Evolutionary conservation across 2,888 invertebrate genomes (phyloP).

Genomic region (Netelia melanura): DNA sequence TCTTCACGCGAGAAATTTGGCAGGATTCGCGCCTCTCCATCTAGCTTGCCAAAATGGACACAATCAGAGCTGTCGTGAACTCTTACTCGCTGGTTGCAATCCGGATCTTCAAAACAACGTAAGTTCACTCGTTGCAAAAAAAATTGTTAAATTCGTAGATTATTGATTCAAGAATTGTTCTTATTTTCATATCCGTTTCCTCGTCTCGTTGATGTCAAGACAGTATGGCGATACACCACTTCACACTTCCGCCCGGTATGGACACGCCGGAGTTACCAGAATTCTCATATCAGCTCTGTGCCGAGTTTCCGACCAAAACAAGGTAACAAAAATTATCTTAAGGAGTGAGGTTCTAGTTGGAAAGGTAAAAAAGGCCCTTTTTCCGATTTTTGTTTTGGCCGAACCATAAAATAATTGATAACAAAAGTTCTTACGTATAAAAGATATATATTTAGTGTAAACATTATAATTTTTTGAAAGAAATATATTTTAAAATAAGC

Average conservation of each 20-base stretch:
- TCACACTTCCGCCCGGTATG: slow-evolving; percentile 97
- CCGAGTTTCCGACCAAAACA: slow-evolving; percentile 95
- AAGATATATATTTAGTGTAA: too few relatives aligned
- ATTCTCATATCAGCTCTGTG: slow-evolving; percentile 96
- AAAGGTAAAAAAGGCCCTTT: too few relatives aligned
- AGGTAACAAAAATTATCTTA: slow-evolving; percentile 84
- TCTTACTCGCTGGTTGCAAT: slow-evolving; percentile 94
- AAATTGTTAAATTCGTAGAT: too few relatives aligned
- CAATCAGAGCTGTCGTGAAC: slow-evolving; percentile 96
- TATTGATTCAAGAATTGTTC: neutral
- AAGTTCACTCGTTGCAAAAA: slow-evolving; percentile 75
- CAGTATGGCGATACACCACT: slow-evolving; percentile 98
- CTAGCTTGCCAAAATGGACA: slow-evolving; percentile 98
- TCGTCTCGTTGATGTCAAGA: slow-evolving; percentile 62
- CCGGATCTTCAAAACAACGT: slow-evolving; percentile 97
- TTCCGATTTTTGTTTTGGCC: too few relatives aligned
- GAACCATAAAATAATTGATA: too few relatives aligned
- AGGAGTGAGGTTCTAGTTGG: too few relatives aligned
- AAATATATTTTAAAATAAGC: too few relatives aligned
- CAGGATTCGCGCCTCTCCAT: slow-evolving; percentile 97
- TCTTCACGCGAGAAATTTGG: slow-evolving; percentile 90
- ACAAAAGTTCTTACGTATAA: too few relatives aligned
- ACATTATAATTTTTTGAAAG: too few relatives aligned
- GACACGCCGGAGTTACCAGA: slow-evolving; percentile 97
- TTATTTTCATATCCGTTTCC: neutral